Evolutionary conservation across 2,888 invertebrate species (phyloP).

Genomic region (Homarus gammarus): DNA sequence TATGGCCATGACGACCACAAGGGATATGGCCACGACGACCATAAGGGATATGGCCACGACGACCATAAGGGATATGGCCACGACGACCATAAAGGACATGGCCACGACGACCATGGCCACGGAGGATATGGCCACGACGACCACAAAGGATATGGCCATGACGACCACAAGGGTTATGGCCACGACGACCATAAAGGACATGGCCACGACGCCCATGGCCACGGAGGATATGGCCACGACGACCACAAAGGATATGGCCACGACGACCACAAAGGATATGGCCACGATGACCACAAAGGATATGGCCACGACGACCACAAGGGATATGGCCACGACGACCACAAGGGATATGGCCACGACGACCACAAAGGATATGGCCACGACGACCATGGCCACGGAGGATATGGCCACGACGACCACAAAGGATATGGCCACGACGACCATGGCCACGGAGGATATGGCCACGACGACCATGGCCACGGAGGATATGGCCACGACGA

Average conservation of each 20-base stretch:
- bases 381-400: background rate
- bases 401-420: conserved; percentile 22
- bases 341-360: too few relatives aligned
- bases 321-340: too few relatives aligned
- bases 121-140: too few relatives aligned
- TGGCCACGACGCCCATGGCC: background rate
- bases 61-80: conserved; percentile 4
- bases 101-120: conserved; percentile 16
- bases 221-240: too few relatives aligned
- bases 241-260: too few relatives aligned
- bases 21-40: conserved; percentile 79
- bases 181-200: conserved; percentile 22
- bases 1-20: conserved; percentile 18
- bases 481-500: too few relatives aligned
- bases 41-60: conserved; percentile 46
- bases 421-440: too few relatives aligned
- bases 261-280: too few relatives aligned
- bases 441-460: too few relatives aligned
- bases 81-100: conserved; percentile 56
- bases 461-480: background rate
- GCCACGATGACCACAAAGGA: background rate
- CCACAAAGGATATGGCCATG: conserved; percentile 50
- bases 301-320: too few relatives aligned
- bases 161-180: conserved; percentile 33
- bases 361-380: conserved; percentile 13